Percentiles rank a stretch among this genome's conserved stretches.
Conservation (phyloP, 2,113 vertebrate genomes). For the Arvicanthis niloticus region DNA sequence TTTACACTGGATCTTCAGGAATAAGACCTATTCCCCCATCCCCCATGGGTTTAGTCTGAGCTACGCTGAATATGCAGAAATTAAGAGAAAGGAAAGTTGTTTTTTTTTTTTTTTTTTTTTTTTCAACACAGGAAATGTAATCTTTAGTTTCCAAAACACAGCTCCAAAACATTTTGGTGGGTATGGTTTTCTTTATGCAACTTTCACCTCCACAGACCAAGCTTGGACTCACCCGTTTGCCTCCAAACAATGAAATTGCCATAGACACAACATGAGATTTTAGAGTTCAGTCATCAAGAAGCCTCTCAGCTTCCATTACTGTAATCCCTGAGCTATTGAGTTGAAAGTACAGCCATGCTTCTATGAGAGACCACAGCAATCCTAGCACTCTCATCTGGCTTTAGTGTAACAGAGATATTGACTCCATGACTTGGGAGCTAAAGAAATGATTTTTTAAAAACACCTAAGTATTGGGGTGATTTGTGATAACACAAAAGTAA, state of each 20-base stretch:
- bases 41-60: neutral
- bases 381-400: neutral
- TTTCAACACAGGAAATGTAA: neutral
- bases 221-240: neutral
- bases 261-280: neutral
- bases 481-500: conserved; percentile 1
- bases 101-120: neutral
- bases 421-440: neutral
- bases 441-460: conserved; percentile 2
- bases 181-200: neutral
- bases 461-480: neutral
- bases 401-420: neutral
- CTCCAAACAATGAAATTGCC: neutral
- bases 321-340: neutral
- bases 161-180: neutral
- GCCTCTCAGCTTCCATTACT: neutral
- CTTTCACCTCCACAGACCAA: neutral
- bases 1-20: neutral
- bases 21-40: neutral
- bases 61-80: neutral
- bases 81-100: neutral
- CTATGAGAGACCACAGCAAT: neutral
- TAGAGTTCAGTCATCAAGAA: neutral
- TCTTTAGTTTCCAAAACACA: neutral
- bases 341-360: neutral